Evolutionary conservation across 2,113 vertebrate species (phyloP).

Genomic region (Pitta sordida): DNA sequence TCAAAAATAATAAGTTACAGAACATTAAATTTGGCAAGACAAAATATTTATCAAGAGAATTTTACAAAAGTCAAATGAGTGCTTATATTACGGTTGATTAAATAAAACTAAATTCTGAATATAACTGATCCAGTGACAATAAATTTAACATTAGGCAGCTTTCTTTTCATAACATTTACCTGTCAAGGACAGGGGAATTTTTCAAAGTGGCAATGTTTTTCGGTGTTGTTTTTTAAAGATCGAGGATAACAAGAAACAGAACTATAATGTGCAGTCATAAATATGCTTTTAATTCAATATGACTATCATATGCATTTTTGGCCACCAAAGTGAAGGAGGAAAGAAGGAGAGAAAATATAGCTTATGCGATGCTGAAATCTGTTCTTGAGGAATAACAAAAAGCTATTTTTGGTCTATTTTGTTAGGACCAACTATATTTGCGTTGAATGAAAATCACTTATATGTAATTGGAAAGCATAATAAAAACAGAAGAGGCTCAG

Average conservation of each 20-base stretch:
- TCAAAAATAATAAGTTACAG: neutral
- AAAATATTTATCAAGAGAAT: neutral
- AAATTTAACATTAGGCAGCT: neutral
- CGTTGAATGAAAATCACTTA: neutral
- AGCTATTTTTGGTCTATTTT: neutral
- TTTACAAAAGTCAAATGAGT: neutral
- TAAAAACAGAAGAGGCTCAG: constrained; percentile 9
- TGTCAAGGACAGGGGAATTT: neutral
- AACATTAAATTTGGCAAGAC: neutral
- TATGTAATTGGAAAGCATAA: neutral
- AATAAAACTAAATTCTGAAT: neutral
- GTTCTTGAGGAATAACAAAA: neutral
- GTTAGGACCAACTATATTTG: neutral
- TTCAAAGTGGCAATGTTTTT: too few species aligned
- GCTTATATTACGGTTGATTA: neutral
- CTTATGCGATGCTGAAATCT: neutral
- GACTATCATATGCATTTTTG: neutral
- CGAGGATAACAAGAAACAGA: neutral
- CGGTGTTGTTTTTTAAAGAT: neutral
- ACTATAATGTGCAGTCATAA: neutral
- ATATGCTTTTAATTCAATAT: neutral
- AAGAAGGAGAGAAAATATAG: neutral
- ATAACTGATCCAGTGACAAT: neutral
- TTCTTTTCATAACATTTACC: neutral
- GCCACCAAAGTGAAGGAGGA: neutral